Evolutionary conservation across 1,140 invertebrate genomes (phyloP).

Genomic region (Pararge aegeria): DNA sequence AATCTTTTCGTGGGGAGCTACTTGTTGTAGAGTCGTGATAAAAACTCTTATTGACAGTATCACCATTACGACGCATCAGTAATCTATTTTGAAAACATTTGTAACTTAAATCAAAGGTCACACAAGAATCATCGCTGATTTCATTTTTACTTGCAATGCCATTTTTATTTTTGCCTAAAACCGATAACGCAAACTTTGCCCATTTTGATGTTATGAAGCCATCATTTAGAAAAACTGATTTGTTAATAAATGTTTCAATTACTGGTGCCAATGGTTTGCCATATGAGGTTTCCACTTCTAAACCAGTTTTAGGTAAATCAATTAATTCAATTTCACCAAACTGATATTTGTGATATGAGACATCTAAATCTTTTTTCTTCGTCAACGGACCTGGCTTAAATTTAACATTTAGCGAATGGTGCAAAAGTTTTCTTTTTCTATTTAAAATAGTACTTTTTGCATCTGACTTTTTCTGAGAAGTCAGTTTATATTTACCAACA

Average conservation of each 20-base stretch:
- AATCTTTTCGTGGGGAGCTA: conserved; percentile 10
- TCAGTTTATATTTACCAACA: conserved; percentile 33
- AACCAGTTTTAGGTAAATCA: conserved; percentile 51
- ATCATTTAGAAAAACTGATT: conserved; percentile 36
- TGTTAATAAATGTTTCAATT: conserved; percentile 52
- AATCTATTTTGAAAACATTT: conserved; percentile 54
- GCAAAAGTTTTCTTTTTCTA: conserved; percentile 45
- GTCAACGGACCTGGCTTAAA: conserved; percentile 67
- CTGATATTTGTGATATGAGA: conserved; percentile 63
- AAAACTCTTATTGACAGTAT: conserved; percentile 8
- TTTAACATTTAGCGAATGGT: conserved; percentile 56
- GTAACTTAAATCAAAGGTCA: conserved; percentile 61
- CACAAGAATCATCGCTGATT: conserved; percentile 24
- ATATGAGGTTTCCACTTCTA: conserved; percentile 52
- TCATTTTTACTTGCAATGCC: conserved; percentile 30
- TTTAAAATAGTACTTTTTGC: conserved; percentile 24
- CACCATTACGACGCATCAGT: conserved; percentile 51
- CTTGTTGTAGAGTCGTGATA: conserved; percentile 5
- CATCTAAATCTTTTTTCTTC: conserved; percentile 57
- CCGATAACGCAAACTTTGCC: conserved; percentile 63
- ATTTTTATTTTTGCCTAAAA: conserved; percentile 44
- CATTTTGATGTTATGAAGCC: conserved; percentile 58
- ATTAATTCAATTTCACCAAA: conserved; percentile 52
- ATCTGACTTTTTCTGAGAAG: conserved; percentile 23
- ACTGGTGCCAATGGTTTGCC: conserved; percentile 45